phyloP scores from a whole-genome alignment of 2,888 invertebrate species.

The Acholoe squamosa region DNA sequence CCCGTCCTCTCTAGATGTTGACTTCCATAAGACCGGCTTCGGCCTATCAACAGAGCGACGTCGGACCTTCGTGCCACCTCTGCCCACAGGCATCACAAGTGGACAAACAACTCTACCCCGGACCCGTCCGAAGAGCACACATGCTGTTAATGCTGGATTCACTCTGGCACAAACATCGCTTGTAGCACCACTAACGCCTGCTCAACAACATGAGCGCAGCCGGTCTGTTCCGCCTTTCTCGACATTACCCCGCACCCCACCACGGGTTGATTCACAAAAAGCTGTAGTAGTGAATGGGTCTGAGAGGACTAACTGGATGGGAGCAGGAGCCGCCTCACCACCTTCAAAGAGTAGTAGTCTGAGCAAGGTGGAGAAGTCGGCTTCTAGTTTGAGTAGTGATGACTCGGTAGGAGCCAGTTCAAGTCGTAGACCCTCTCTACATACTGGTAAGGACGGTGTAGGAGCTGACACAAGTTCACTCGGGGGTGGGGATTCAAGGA shows the following conservation, averaged over 20 bases:
- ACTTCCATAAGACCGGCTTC: slow-evolving; percentile 74
- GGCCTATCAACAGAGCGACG: slow-evolving; percentile 68
- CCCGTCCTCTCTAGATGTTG: slow-evolving; percentile 70
- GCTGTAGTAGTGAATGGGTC: slow-evolving; percentile 6
- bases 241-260: slow-evolving; percentile 41
- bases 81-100: slow-evolving; percentile 31
- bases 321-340: slow-evolving; percentile 35
- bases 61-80: slow-evolving; percentile 26
- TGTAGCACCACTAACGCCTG: slow-evolving; percentile 54
- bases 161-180: slow-evolving; percentile 15
- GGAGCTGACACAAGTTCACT: slow-evolving; percentile 14
- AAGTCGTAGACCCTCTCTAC: slow-evolving; percentile 34
- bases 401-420: slow-evolving; percentile 51
- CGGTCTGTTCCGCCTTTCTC: slow-evolving; percentile 51
- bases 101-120: slow-evolving; percentile 54
- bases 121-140: slow-evolving; percentile 52
- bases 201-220: slow-evolving; percentile 47
- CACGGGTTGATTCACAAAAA: neutral
- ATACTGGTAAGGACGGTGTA: slow-evolving; percentile 23
- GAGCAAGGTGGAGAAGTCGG: slow-evolving; percentile 33
- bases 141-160: slow-evolving; percentile 54
- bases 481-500: neutral
- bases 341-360: neutral
- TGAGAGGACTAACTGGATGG: slow-evolving; percentile 1
- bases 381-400: slow-evolving; percentile 39